A percentile compares a stretch with the other conserved stretches of the same genome.
These are phyloP conservation scores for Nyctereutes procyonoides DNA, from an alignment of 2,113 vertebrate species.

Conservation along the genomic window DNA sequence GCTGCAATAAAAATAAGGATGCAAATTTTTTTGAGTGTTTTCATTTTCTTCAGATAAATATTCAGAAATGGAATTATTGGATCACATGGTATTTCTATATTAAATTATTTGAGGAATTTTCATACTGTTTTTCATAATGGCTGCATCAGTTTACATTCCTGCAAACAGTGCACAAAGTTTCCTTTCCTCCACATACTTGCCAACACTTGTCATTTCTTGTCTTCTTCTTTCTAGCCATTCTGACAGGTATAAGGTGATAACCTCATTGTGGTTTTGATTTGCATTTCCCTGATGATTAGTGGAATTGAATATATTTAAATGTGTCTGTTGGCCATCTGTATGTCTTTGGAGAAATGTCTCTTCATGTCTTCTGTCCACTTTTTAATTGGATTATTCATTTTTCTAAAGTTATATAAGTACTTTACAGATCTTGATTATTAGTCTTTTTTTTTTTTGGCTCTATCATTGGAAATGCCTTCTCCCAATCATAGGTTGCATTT, in stretches of 20 bases:
- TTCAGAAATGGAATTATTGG: not conserved
- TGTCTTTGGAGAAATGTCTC: not conserved
- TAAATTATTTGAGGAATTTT: not conserved
- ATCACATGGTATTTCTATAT: not conserved
- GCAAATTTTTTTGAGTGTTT: not conserved
- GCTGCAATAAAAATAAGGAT: not conserved
- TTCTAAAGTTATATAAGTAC: not conserved
- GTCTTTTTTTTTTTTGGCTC: not conserved
- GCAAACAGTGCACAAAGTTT: not conserved
- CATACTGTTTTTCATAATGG: not conserved
- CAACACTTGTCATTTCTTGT: not conserved
- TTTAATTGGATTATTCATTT: not conserved
- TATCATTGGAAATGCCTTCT: not conserved
- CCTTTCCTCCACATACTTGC: not conserved
- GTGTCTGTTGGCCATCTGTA: not conserved
- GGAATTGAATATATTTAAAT: not conserved
- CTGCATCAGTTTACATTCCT: not conserved
- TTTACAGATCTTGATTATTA: not conserved
- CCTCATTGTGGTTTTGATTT: not conserved
- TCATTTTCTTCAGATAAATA: not conserved
- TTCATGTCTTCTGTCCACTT: not conserved
- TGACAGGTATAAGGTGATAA: not conserved
- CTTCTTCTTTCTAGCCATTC: not conserved
- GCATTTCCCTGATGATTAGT: not conserved
- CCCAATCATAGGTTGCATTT: not conserved